phyloP scores from a whole-genome alignment of 2,113 vertebrate genomes.

The Ciconia boyciana region DNA sequence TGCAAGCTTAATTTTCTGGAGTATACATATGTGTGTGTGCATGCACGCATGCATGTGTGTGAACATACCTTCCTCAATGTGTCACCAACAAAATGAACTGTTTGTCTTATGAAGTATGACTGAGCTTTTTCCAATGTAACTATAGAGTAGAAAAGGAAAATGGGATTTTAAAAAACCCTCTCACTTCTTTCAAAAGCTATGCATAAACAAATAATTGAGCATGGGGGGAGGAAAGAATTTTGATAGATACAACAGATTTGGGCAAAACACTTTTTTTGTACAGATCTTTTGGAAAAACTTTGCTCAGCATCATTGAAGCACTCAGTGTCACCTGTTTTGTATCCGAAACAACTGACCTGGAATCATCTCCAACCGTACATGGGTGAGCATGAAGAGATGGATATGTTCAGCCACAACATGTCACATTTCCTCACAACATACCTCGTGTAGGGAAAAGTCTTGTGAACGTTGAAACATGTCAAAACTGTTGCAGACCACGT shows the following conservation, averaged over 20 bases:
- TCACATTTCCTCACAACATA: background rate
- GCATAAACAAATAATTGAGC: background rate
- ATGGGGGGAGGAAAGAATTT: background rate
- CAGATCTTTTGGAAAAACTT: background rate
- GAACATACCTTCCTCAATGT: background rate
- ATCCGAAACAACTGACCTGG: background rate
- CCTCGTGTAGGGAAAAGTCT: background rate
- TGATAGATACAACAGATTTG: background rate
- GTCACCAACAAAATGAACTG: background rate
- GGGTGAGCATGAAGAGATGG: background rate
- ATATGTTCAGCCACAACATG: background rate
- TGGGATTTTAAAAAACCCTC: background rate
- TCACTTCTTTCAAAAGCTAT: background rate
- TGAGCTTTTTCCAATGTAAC: background rate
- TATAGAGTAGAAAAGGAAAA: background rate
- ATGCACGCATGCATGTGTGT: accelerated
- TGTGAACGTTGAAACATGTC: background rate
- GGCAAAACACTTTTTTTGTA: background rate
- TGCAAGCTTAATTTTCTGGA: background rate
- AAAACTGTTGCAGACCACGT: background rate
- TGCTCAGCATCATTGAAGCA: background rate
- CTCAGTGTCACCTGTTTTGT: background rate
- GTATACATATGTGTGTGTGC: too few species aligned
- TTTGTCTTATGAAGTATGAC: background rate
- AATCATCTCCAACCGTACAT: background rate